Evolutionary conservation across 2,113 vertebrate genomes (phyloP).

Genomic region (Pycnonotus jocosus): DNA sequence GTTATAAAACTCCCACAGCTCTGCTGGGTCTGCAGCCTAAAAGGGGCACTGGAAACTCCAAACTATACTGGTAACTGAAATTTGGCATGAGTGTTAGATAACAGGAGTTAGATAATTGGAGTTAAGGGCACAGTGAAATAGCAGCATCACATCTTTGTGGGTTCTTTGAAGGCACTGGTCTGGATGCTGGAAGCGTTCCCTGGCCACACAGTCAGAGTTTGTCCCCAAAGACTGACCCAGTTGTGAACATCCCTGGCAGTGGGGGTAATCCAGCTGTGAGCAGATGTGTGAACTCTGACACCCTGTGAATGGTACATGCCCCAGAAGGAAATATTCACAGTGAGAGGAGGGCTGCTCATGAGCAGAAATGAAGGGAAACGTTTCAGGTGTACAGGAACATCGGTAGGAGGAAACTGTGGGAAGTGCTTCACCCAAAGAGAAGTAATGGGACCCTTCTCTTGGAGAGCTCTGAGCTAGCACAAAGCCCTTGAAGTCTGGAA

Average conservation of each 20-base stretch:
- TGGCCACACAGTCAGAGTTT: rapidly evolving
- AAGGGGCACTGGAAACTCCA: background rate
- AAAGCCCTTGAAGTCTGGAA: slow-evolving; percentile 36
- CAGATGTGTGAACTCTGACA: background rate
- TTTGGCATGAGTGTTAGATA: background rate
- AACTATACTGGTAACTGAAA: background rate
- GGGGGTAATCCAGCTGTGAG: background rate
- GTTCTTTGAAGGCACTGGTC: background rate
- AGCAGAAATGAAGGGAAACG: background rate
- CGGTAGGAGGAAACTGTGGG: background rate
- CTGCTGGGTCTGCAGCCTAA: background rate
- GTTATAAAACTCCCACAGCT: background rate
- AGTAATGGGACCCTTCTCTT: background rate
- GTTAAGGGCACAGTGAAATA: background rate
- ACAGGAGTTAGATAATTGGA: background rate
- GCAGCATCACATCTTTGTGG: background rate
- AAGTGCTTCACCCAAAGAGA: background rate
- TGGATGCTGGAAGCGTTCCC: background rate
- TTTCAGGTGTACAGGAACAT: rapidly evolving
- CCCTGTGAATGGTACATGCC: rapidly evolving
- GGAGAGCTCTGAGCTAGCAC: background rate
- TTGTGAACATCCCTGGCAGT: background rate
- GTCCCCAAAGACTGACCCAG: background rate
- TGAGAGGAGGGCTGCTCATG: background rate
- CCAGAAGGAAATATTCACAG: background rate